Evolutionary conservation across 2,797 vertebrate species (phyloP), one percentile per base, ranked within the genome.

Genomic region (Spondyliosoma cantharus): DNA sequence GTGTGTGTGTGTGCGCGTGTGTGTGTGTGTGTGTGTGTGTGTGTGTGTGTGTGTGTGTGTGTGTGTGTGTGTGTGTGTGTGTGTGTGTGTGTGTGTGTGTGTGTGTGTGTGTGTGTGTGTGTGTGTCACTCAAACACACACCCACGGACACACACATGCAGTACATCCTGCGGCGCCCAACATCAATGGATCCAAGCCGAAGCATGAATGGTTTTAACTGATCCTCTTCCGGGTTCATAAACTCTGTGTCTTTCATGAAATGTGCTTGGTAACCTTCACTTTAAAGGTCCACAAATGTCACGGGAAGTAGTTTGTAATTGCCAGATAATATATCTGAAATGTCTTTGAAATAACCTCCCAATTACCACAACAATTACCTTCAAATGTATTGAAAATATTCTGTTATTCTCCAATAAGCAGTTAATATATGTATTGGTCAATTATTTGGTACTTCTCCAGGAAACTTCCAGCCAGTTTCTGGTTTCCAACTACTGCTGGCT

Each of bases 111-210:
- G 22, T 43, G 24, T 49, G 48, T 69, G 56, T 62, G 63, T 79
- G 66, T 68, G 54, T 52, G 42, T 63, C 25, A 72, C 25, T 56
- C 71, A 69, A 27, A 68, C 62, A 66, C 56, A 58, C 56, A 57
- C 50, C 54, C 9, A 52, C 69, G 56, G 42, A 63, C 48, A 46
- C 63, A 80, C 49, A 73, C 52, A 57, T 25, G 60, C 68, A 74
- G 52, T 6, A 37, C 59, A 71, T 60, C 42, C 54, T 50, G 62
- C 56, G 58, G 58, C 57, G 20, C 27, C 25, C 42, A 43, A 59
- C 58, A 59, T 69, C 17, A 80, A 77, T 71, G 66, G 49, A 48
- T 80, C 49, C 73, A 83, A 46, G 56, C 66, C 8, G 68, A 73
- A 52, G 80, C 60, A 73, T 83, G 69, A 70, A 58, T 29, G 58